These are phyloP conservation scores for Corythornis madagascariensis DNA, from an alignment of 2,113 vertebrate species.

Conservation along the genomic window DNA sequence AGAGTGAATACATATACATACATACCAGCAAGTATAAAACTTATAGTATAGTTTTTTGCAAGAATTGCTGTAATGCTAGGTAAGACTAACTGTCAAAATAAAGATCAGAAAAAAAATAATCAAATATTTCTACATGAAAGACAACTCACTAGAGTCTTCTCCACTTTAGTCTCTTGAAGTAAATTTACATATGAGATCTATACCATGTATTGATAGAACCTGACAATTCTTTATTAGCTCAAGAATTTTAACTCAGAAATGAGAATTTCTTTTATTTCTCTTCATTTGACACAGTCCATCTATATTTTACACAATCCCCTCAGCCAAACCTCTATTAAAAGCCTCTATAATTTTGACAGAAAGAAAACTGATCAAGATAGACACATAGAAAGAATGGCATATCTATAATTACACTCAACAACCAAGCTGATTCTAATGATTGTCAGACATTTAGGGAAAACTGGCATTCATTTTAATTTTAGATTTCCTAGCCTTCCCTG, in stretches of 20 bases:
- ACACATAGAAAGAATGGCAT: not conserved
- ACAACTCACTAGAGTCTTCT: not conserved
- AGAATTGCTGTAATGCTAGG: not conserved
- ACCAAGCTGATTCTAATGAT: not conserved
- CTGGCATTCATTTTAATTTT: not conserved
- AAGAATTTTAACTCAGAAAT: not conserved
- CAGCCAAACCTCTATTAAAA: not conserved
- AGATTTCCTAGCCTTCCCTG: not conserved
- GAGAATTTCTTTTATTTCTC: not conserved
- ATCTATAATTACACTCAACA: not conserved
- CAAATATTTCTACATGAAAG: not conserved
- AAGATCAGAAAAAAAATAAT: not conserved
- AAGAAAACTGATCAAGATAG: not conserved
- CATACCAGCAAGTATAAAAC: not conserved
- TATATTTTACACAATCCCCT: not conserved
- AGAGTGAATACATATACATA: not conserved
- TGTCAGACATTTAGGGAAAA: not conserved
- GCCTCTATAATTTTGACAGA: not conserved
- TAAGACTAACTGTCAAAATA: conserved; percentile 25
- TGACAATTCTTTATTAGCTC: conserved; percentile 13
- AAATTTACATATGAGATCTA: not conserved
- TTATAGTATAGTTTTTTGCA: not conserved
- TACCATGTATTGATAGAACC: not conserved
- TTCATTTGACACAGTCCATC: not conserved
- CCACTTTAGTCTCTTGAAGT: not conserved